phyloP scores from a whole-genome alignment of 2,888 invertebrate species.

The Tetranychus piercei region DNA sequence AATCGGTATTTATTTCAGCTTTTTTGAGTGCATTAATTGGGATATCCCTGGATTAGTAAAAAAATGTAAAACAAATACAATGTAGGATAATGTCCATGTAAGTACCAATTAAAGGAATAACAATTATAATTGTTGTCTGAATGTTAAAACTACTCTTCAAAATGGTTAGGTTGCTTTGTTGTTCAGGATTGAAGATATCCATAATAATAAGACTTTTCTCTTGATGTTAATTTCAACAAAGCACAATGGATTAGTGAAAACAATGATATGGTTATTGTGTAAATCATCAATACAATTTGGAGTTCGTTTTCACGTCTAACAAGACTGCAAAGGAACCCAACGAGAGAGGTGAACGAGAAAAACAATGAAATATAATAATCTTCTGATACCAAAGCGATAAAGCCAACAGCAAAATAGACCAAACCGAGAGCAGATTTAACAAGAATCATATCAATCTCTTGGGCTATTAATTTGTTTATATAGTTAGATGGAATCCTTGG shows the following conservation, averaged over 20 bases:
- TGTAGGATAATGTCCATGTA: too few relatives aligned
- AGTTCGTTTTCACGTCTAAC: background rate
- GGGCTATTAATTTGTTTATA: background rate
- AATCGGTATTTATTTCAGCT: too few relatives aligned
- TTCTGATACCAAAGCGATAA: background rate
- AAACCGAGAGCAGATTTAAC: background rate
- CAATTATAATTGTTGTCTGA: too few relatives aligned
- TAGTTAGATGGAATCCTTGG: background rate
- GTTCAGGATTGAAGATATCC: background rate
- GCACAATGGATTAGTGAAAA: background rate
- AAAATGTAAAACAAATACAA: too few relatives aligned
- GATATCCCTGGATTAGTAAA: too few relatives aligned
- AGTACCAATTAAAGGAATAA: too few relatives aligned
- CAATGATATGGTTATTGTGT: background rate
- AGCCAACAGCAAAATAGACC: background rate
- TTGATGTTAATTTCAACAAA: background rate
- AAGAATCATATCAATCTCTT: background rate
- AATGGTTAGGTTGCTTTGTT: background rate
- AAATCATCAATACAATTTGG: background rate
- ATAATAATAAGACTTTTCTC: background rate
- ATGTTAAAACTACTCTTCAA: background rate
- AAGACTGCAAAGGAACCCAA: background rate
- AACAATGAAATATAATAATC: background rate
- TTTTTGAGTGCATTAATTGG: too few relatives aligned
- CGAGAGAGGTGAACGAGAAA: background rate